Base-by-base conservation (phyloP, 2,113 vertebrate genomes). In the Poeciliopsis turrubarensis region DNA sequence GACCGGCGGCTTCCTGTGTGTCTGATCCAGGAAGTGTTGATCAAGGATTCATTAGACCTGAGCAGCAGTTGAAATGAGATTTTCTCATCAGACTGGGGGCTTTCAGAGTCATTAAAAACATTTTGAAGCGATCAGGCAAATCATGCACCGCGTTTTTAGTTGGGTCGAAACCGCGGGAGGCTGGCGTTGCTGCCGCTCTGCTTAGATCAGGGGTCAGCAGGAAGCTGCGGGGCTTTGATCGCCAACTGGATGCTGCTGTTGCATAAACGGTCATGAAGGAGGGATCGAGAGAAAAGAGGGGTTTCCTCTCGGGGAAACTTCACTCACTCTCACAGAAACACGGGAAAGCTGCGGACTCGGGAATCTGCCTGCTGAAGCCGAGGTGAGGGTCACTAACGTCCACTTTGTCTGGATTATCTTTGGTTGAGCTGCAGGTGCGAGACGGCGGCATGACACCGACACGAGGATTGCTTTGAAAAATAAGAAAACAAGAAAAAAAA, bases 371-470 rank as follows among this genome's bases (percentile, higher is more conserved):
- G 67, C 64, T 77, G 57, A 71, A 85, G 80, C 69, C 64, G 32
- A 92, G 90, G 92, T 92, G 89, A 93, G 91, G 19, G 17, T 67
- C 17, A n/a, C 51, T n/a, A n/a, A 57, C 8, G 10, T 57, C 8
- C 8, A 57, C 9, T 9, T 19, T 19, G 34, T 47, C 25, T 57
- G 51, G 47, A 9, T 39, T 26, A 3, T 41, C 31, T n/a, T n/a
- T n/a, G 29, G 61, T 34, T 37, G 30, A 29, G 32, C 14, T 64
- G 60, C 13, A 12, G 57, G 11, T 44, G 25, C 22, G 25, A 14
- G 19, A 34, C 30, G n/a, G 51, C 25, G 10, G 19, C 51, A 22
- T 30, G 30, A 34, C 9, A 22, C 1, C 12, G 32, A 65, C 19
- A 60, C 6, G 1, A n/a, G 61, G 57, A 44, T n/a, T 10, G 22